These are phyloP conservation scores for Cassiopea andromeda DNA, from an alignment of 30 jellyfish, hydroid and myxozoan species.

Conservation along the genomic window DNA sequence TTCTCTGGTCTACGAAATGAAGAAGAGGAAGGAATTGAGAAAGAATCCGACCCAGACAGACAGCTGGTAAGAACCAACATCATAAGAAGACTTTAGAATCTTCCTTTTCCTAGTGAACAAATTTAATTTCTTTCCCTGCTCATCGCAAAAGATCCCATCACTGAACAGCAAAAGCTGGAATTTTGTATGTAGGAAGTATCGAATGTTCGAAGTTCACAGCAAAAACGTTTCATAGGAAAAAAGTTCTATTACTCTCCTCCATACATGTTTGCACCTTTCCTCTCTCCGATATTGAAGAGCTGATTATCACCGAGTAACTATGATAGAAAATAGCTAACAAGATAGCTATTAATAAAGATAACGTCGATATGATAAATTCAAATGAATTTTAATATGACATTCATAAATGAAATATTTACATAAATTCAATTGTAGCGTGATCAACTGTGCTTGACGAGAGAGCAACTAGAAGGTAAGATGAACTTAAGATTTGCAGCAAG, in stretches of 20 bases:
- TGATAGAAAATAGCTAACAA: no score
- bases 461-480: slow-evolving; percentile 55
- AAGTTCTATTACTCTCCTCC: no score
- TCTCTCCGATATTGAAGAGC: no score
- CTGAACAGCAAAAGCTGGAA: background rate
- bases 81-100: background rate
- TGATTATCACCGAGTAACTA: no score
- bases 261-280: no score
- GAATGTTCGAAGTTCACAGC: background rate
- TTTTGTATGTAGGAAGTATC: background rate
- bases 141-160: background rate
- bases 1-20: slow-evolving; percentile 33
- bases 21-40: slow-evolving; percentile 22
- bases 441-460: slow-evolving; percentile 41
- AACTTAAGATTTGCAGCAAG: background rate
- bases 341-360: no score
- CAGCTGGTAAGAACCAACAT: background rate
- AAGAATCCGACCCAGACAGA: slow-evolving; percentile 35
- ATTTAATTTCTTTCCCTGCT: background rate
- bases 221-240: no score
- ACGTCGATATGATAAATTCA: no score
- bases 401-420: background rate
- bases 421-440: slow-evolving; percentile 37
- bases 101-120: background rate
- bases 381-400: no score